phyloP scores from a whole-genome alignment of 1,140 invertebrate species.

The Cotesia glomerata region DNA sequence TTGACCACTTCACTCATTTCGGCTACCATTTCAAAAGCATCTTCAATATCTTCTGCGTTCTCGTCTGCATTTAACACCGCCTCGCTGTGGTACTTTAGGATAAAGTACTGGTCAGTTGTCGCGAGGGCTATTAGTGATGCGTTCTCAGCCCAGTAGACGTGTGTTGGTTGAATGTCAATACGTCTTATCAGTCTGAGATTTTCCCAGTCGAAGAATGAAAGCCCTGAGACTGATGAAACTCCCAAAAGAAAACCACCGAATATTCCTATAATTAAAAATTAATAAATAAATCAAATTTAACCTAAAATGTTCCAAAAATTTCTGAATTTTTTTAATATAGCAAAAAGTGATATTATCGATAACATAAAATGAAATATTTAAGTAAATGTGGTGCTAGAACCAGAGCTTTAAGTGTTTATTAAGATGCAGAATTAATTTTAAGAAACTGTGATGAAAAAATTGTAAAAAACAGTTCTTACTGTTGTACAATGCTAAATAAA shows the following conservation, averaged over 20 bases:
- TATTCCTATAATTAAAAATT: slow-evolving; percentile 72
- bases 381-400: too few species aligned
- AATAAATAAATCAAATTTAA: slow-evolving; percentile 14
- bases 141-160: slow-evolving; percentile 97
- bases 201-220: slow-evolving; percentile 99
- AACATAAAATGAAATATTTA: too few species aligned
- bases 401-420: too few species aligned
- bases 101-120: slow-evolving; percentile 95
- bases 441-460: too few species aligned
- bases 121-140: slow-evolving; percentile 93
- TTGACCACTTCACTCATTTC: slow-evolving; percentile 93
- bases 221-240: slow-evolving; percentile 89
- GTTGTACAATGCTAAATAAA: too few species aligned
- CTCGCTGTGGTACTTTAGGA: slow-evolving; percentile 86
- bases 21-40: slow-evolving; percentile 91
- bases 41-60: slow-evolving; percentile 92
- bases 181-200: slow-evolving; percentile 87
- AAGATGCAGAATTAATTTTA: too few species aligned
- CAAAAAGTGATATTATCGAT: too few species aligned
- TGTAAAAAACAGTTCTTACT: too few species aligned
- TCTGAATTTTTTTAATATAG: too few species aligned
- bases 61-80: slow-evolving; percentile 78
- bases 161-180: slow-evolving; percentile 94
- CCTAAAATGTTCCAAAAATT: not conserved
- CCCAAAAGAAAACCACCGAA: slow-evolving; percentile 95